A percentile compares a stretch with the other conserved stretches of the same genome.
phyloP scores from a whole-genome alignment of 2,888 invertebrate genomes.

The Phyto melanocephala region DNA sequence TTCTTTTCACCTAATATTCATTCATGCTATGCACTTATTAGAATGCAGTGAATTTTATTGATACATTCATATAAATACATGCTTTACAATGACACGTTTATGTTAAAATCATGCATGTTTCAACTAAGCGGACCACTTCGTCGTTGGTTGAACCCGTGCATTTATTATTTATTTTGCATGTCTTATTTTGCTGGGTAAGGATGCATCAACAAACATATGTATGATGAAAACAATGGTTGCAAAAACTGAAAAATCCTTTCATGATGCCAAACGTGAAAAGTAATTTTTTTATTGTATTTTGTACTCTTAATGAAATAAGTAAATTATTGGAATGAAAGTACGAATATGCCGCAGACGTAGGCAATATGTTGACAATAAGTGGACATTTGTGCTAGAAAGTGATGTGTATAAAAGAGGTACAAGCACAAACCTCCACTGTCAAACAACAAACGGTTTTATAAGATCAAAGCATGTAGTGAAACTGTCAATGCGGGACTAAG shows the following conservation, averaged over 20 bases:
- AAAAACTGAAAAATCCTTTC: conserved; percentile 43
- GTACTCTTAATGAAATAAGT: conserved; percentile 37
- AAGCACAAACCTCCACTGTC: conserved; percentile 2
- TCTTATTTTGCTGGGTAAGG: too few species aligned
- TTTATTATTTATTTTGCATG: too few species aligned
- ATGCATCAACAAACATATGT: too few species aligned
- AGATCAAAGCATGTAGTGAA: conserved; percentile 8
- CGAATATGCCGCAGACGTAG: neutral
- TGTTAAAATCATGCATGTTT: too few species aligned
- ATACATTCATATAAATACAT: too few species aligned
- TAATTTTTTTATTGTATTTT: conserved; percentile 10
- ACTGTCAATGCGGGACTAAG: conserved; percentile 32
- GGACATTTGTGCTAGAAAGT: conserved; percentile 43
- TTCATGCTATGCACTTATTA: too few species aligned
- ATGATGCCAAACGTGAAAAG: conserved; percentile 64
- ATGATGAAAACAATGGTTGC: conserved; percentile 28
- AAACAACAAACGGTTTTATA: conserved; percentile 21
- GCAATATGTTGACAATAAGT: conserved; percentile 26
- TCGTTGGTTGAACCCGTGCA: too few species aligned
- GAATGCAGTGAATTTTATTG: too few species aligned
- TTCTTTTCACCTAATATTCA: too few species aligned
- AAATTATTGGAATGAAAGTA: conserved; percentile 23
- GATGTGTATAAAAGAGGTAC: conserved; percentile 36
- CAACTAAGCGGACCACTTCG: too few species aligned
- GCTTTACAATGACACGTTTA: too few species aligned